Base-by-base conservation (phyloP, 2,888 invertebrate genomes). In the Tenodera sinensis region DNA sequence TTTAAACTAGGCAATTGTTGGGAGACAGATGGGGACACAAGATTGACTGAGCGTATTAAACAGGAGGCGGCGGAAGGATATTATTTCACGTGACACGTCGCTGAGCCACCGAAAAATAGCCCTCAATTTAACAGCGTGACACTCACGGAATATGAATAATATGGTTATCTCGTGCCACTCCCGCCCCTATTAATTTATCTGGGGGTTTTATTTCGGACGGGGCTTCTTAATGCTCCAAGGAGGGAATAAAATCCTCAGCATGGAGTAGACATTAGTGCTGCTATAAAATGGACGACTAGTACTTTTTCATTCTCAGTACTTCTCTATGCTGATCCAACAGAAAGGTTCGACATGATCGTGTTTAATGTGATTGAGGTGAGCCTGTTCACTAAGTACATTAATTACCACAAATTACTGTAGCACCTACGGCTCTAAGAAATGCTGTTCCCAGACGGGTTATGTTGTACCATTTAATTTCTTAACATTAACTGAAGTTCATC, bases 11-110 rank as follows among this genome's bases (percentile, higher is more conserved):
- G 54, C 25, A 71, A 71, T 71, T 71, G 54, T 71, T 25, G 54
- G 54, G 15, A 71, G 54, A 20, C 54, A 20, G 20, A 71, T 71
- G 20, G 20, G 54, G 54, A 71, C 89, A 85, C 34, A 89, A 89
- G 89, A 89, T 85, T 89, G 89, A 89, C 89, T 89, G 83, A 81
- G 71, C 47, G 81, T 85, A 89, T 89, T 89, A 89, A 81, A 54
- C 82, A 85, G 27, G 54, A 71, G 20, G 0, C 54, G 54, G 54
- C n/a, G 86, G 27, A 86, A 30, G 28, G 81, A 86, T 86, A 86
- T 71, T 81, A 86, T 86, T 86, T 86, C 54, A 47, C 28, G 71
- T 88, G 89, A 82, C 87, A 86, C 34, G 34, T 25, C 89, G 83
- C 83, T 47, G 34, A 83, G 30, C 82, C 28, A 25, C 83, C 81